These are phyloP conservation scores for Peromyscus polionotus DNA, from an alignment of 2,113 vertebrate species.

Conservation along the genomic window DNA sequence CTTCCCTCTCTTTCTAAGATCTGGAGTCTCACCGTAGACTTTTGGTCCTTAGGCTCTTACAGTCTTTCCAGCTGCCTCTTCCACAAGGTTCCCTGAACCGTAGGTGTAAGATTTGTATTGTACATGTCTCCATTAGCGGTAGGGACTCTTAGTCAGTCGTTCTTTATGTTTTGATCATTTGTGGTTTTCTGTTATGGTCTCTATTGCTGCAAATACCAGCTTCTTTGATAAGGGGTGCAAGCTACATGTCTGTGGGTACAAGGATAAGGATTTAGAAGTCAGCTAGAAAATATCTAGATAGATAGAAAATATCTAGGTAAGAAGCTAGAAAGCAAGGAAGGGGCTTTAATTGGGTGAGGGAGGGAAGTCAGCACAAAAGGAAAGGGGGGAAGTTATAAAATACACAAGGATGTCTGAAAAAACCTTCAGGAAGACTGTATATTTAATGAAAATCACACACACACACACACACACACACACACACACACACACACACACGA, in stretches of 20 bases:
- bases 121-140: neutral
- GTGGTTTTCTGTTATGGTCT: too few species aligned
- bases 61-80: neutral
- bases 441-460: neutral
- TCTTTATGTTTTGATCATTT: neutral
- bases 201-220: neutral
- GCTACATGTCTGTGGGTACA: neutral
- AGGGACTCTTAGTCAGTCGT: neutral
- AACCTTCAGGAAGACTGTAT: neutral
- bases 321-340: neutral
- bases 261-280: neutral
- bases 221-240: neutral
- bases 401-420: neutral
- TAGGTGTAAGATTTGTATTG: neutral
- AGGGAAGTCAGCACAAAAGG: neutral
- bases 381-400: neutral
- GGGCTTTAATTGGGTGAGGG: neutral
- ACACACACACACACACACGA: neutral
- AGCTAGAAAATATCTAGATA: neutral
- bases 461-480: neutral
- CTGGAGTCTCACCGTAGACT: neutral
- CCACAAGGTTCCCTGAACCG: neutral
- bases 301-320: too few species aligned
- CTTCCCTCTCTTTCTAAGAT: neutral
- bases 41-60: neutral